These are phyloP conservation scores for Papilio dardanus DNA, from an alignment of 1,140 invertebrate species.

Conservation along the genomic window DNA sequence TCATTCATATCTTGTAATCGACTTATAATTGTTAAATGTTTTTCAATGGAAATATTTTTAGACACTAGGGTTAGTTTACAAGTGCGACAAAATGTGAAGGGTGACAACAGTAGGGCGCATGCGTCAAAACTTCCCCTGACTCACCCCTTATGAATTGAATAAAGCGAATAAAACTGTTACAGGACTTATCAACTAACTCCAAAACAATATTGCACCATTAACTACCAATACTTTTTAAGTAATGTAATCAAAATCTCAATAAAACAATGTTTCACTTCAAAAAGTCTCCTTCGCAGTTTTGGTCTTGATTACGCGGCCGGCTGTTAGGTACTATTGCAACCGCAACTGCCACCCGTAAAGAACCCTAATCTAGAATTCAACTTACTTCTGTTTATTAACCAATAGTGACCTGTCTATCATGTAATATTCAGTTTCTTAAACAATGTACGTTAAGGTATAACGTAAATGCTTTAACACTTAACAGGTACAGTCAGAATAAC, in stretches of 20 bases:
- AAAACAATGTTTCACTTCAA: too few species aligned
- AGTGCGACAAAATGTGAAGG: constrained; percentile 25
- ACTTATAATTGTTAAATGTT: constrained; percentile 66
- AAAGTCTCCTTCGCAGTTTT: too few species aligned
- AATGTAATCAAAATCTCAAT: too few species aligned
- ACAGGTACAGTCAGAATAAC: background rate
- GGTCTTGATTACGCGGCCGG: too few species aligned
- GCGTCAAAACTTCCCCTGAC: constrained; percentile 48
- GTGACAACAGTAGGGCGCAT: constrained; percentile 50
- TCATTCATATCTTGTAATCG: constrained; percentile 84
- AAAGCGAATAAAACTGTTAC: background rate
- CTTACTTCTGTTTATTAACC: background rate
- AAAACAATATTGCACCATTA: background rate
- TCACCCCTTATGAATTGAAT: constrained; percentile 34
- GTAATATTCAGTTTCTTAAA: background rate
- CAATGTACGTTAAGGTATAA: too few species aligned
- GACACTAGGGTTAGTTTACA: constrained; percentile 54
- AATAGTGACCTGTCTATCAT: background rate
- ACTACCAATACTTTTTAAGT: too few species aligned
- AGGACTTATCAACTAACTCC: too few species aligned
- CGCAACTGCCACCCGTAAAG: too few species aligned
- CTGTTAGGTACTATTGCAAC: too few species aligned
- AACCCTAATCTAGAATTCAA: background rate
- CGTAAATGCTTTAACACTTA: too few species aligned
- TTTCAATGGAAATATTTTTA: constrained; percentile 50